phyloP scores from a whole-genome alignment of 1,140 invertebrate genomes.

The Drosophila baimaii region DNA sequence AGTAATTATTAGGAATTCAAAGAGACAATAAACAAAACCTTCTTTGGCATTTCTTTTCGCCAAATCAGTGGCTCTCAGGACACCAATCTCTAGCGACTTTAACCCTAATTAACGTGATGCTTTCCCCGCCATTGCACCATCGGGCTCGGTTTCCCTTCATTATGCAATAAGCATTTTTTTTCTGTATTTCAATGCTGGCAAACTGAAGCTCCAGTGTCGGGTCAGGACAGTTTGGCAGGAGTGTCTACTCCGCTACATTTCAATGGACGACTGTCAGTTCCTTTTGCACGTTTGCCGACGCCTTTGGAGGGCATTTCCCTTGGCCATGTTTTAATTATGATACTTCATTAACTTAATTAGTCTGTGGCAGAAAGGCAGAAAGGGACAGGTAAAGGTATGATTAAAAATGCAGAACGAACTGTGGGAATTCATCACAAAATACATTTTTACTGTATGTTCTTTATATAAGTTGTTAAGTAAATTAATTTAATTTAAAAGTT shows the following conservation, averaged over 20 bases:
- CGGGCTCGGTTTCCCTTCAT: slow-evolving; percentile 50
- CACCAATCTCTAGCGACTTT: slow-evolving; percentile 46
- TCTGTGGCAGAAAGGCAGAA: slow-evolving; percentile 15
- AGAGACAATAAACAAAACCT: too few species aligned
- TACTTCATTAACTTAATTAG: slow-evolving; percentile 73
- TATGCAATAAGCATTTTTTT: slow-evolving; percentile 46
- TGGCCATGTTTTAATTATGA: slow-evolving; percentile 60
- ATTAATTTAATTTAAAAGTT: too few species aligned
- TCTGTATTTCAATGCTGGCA: slow-evolving; percentile 15
- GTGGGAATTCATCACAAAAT: too few species aligned
- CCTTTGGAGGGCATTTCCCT: slow-evolving; percentile 36
- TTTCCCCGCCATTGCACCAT: slow-evolving; percentile 38
- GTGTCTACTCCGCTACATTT: slow-evolving; percentile 47
- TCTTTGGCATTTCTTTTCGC: background rate
- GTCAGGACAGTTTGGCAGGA: slow-evolving; percentile 26
- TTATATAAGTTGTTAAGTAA: too few species aligned
- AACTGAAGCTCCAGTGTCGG: slow-evolving; percentile 21
- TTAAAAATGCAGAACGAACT: background rate
- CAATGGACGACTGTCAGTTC: slow-evolving; percentile 38
- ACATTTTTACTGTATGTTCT: too few species aligned
- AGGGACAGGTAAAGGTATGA: background rate
- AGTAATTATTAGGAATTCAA: too few species aligned
- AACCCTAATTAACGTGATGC: slow-evolving; percentile 67
- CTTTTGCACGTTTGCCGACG: slow-evolving; percentile 12
- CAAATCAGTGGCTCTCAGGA: slow-evolving; percentile 32